Percentiles rank a stretch among this genome's conserved stretches.
These are phyloP conservation scores for Anas acuta DNA, from an alignment of 2,797 vertebrate genomes.

Conservation along the genomic window DNA sequence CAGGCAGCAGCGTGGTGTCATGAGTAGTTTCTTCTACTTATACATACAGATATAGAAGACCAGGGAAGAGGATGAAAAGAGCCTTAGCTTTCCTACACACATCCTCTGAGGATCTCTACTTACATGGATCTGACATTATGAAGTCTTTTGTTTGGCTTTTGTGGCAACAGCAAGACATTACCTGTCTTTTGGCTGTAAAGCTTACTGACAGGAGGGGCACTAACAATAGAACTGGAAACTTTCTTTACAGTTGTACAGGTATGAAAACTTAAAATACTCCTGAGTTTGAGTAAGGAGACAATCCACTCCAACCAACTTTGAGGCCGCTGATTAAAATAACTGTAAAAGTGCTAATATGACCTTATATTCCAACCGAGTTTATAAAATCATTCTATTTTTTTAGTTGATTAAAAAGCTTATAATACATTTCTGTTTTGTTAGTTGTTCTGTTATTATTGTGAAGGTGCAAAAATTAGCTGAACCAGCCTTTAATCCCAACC, in stretches of 20 bases:
- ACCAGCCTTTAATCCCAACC: not conserved
- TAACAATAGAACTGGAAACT: not conserved
- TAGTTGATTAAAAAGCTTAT: not conserved
- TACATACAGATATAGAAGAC: not conserved
- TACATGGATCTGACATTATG: not conserved
- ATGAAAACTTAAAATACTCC: not conserved
- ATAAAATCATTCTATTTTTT: not conserved
- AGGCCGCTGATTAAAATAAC: not conserved
- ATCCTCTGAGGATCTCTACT: not conserved
- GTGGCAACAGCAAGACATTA: not conserved
- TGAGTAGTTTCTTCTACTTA: not conserved
- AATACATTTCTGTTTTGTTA: not conserved
- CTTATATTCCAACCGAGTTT: not conserved
- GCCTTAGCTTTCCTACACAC: not conserved
- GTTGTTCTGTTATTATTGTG: not conserved
- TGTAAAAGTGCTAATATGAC: not conserved
- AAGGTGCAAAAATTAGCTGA: not conserved
- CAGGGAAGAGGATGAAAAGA: not conserved
- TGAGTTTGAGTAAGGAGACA: not conserved
- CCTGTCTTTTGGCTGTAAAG: not conserved
- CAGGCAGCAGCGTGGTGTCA: not conserved
- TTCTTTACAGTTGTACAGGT: not conserved
- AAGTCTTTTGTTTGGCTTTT: not conserved
- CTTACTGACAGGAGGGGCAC: not conserved
- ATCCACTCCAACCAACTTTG: not conserved